Evolutionary conservation across 1,140 invertebrate species (phyloP).

Genomic region (Zaprionus inermis): DNA sequence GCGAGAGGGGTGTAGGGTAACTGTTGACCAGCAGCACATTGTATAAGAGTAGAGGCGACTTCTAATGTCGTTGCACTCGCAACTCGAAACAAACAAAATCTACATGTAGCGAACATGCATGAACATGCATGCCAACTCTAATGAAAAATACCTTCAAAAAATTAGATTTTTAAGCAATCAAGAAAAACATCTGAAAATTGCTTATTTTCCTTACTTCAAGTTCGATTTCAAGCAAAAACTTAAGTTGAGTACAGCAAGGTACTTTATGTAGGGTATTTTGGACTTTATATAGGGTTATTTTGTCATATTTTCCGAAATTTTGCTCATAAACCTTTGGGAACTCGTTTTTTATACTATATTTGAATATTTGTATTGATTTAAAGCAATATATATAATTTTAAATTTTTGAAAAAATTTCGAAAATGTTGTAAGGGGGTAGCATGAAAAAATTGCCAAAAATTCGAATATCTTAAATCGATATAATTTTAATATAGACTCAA

Average conservation of each 20-base stretch:
- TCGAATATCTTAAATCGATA: too few species aligned
- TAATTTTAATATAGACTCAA: too few species aligned
- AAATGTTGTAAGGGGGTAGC: too few species aligned
- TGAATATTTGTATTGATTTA: too few species aligned
- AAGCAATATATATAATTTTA: too few species aligned
- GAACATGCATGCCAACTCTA: neutral
- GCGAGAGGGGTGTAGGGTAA: too few species aligned
- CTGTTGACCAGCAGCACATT: neutral
- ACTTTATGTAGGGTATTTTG: too few species aligned
- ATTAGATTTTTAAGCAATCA: neutral
- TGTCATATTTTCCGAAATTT: too few species aligned
- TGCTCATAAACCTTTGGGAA: too few species aligned
- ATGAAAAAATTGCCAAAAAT: neutral
- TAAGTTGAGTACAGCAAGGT: too few species aligned
- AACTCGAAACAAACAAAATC: neutral
- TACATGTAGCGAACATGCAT: conserved; percentile 36
- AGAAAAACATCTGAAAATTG: neutral
- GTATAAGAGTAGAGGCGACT: neutral
- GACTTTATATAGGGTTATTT: too few species aligned
- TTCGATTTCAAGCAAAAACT: too few species aligned
- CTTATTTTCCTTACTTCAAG: neutral
- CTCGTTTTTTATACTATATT: neutral
- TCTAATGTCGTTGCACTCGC: conserved; percentile 69
- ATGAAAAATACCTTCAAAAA: conserved; percentile 34
- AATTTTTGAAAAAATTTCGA: neutral